Conservation (phyloP, 2,888 invertebrate species). For the Megamerina dolium region DNA sequence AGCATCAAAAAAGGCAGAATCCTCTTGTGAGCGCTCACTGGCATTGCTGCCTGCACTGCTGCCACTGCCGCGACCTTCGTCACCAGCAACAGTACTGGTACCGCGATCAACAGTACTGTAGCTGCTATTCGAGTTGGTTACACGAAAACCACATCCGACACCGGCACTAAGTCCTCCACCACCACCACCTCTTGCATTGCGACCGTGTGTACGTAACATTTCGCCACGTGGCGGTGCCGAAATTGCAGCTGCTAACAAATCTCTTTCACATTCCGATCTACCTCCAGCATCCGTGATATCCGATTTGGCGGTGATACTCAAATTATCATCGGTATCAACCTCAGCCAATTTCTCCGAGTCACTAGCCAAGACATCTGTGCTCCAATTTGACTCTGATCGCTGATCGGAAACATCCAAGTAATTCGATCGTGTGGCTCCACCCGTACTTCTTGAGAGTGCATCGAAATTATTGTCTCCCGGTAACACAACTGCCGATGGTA, state of each 20-base stretch:
- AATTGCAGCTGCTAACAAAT: constrained; percentile 23
- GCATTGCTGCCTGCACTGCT: constrained; percentile 39
- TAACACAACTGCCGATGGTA: constrained; percentile 48
- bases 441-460: constrained; percentile 34
- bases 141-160: constrained; percentile 9
- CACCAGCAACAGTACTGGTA: constrained; percentile 24
- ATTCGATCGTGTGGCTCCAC: constrained; percentile 38
- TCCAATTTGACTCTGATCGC: constrained; percentile 94
- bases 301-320: constrained; percentile 65
- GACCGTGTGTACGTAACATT: constrained; percentile 12
- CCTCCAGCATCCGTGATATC: constrained; percentile 69
- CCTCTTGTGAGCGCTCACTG: constrained; percentile 41
- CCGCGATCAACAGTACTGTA: too few relatives aligned
- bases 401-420: constrained; percentile 80
- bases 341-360: constrained; percentile 89
- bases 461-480: constrained; percentile 50
- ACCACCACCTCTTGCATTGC: not conserved
- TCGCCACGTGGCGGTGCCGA: constrained; percentile 17
- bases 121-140: constrained; percentile 1
- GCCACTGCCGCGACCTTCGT: constrained; percentile 33
- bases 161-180: not conserved
- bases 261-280: constrained; percentile 31
- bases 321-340: constrained; percentile 62
- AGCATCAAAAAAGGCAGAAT: constrained; percentile 44
- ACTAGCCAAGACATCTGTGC: constrained; percentile 89